Base-by-base conservation (phyloP, 2,113 vertebrate genomes). In the Zosterops japonicus region DNA sequence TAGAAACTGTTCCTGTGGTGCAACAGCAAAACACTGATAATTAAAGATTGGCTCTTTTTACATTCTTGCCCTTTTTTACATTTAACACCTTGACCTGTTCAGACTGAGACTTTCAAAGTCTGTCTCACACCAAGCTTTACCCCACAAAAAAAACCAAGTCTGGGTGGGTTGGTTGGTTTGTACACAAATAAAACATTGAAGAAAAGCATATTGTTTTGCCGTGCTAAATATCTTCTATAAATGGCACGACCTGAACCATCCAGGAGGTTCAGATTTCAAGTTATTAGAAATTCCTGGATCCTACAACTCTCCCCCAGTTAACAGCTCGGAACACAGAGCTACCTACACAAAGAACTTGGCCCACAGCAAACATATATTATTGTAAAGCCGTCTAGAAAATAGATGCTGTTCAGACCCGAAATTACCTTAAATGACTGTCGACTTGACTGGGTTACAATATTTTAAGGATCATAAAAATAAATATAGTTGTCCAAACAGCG, bases 401-500 rank as follows among this genome's bases (percentile, higher is more conserved):
- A 98, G 97, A 98, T 96, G 96, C 97, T 80, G 97, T 94, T 98
- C 98, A 97, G 97, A 98, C 93, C 97, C 97, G 96, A 97, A 92
- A 95, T 96, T 97, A 96, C 98, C 97, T 98, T 97, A 90, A 95
- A 96, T 97, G 97, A 95, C 97, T 98, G 98, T 97, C 46, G 93
- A 97, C 97, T 87, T 89, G 96, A 96, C 87, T 92, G 95, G 93
- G 96, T 95, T 97, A 97, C 97, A 97, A 98, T 97, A 98, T 98
- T 97, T 96, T 97, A 96, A 96, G 97, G 98, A 97, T 97, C 97
- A 96, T 97, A 98, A 98, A 98, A 89, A 95, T 91, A 98, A 96
- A 97, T 97, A 94, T 83, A 97, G 98, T 96, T 96, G 98, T 97
- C 95, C 89, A 83, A 97, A 88, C 81, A 96, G 97, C 86, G 86